A percentile compares a stretch with the other conserved stretches of the same genome.
Conservation (phyloP, 1,140 invertebrate species). For the Maniola jurtina region DNA sequence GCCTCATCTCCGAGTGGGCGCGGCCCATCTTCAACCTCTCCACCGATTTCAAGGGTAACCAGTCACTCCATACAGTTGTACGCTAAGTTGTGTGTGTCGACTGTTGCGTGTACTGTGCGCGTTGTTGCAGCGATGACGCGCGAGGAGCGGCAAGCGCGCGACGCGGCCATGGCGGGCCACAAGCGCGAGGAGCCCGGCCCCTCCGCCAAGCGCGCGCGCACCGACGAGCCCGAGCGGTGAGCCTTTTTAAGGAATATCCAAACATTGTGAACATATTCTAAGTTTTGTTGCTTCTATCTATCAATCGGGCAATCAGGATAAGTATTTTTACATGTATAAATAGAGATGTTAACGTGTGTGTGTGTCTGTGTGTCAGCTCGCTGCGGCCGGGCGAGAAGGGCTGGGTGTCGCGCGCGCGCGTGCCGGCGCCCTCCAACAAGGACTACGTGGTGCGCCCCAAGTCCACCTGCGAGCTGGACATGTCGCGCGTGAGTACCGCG, state of each 20-base stretch:
- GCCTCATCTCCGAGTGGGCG: constrained; percentile 98
- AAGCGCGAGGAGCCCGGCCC: constrained; percentile 26
- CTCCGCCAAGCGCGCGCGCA: constrained; percentile 25
- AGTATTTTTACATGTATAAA: too few species aligned
- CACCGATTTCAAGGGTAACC: constrained; percentile 92
- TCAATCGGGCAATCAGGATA: too few species aligned
- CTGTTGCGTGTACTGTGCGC: too few species aligned
- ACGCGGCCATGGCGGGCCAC: constrained; percentile 87
- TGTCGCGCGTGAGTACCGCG: constrained; percentile 83
- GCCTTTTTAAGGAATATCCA: too few species aligned
- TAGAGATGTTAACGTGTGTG: neutral
- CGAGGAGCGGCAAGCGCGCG: constrained; percentile 93
- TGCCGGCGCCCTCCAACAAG: constrained; percentile 96
- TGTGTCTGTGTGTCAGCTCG: constrained; percentile 1
- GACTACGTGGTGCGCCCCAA: constrained; percentile 97
- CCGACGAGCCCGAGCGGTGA: constrained; percentile 30
- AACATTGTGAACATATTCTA: too few species aligned
- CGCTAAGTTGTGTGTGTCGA: too few species aligned
- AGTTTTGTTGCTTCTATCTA: too few species aligned
- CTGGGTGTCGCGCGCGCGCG: constrained; percentile 95
- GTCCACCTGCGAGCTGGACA: constrained; percentile 92
- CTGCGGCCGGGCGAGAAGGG: constrained; percentile 95
- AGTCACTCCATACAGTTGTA: too few species aligned
- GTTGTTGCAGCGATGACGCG: constrained; percentile 83
- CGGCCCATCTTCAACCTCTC: constrained; percentile 97